Conservation (phyloP, 2,113 vertebrate species). For the Chamaea fasciata region DNA sequence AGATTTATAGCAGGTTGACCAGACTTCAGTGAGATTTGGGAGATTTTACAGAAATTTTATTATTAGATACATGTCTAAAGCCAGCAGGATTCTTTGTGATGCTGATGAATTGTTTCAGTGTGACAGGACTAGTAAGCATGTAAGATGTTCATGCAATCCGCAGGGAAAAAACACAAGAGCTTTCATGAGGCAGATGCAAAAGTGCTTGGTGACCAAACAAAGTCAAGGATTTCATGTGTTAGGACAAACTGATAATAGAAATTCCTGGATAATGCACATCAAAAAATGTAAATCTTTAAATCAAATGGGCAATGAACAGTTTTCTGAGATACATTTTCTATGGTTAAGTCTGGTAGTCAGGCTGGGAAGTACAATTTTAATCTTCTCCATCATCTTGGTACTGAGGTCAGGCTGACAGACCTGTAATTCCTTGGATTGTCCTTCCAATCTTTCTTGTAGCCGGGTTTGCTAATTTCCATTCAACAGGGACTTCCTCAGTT, state of each 20-base stretch:
- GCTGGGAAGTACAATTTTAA: not conserved
- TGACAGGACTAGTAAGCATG: not conserved
- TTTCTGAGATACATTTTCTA: not conserved
- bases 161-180: not conserved
- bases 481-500: not conserved
- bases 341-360: not conserved
- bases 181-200: not conserved
- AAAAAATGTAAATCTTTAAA: not conserved
- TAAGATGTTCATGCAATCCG: not conserved
- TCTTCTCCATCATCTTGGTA: not conserved
- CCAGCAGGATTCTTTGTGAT: not conserved
- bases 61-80: constrained; percentile 7
- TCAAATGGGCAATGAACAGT: not conserved
- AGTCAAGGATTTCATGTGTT: not conserved
- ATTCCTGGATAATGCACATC: not conserved
- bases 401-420: not conserved
- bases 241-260: not conserved
- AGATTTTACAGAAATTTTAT: not conserved
- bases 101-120: not conserved
- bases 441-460: not conserved
- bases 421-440: not conserved
- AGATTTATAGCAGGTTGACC: constrained; percentile 4
- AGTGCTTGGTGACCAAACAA: not conserved
- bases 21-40: not conserved
- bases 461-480: not conserved